These are phyloP conservation scores for Microtus oregoni DNA, from an alignment of 2,113 vertebrate genomes.

Conservation along the genomic window DNA sequence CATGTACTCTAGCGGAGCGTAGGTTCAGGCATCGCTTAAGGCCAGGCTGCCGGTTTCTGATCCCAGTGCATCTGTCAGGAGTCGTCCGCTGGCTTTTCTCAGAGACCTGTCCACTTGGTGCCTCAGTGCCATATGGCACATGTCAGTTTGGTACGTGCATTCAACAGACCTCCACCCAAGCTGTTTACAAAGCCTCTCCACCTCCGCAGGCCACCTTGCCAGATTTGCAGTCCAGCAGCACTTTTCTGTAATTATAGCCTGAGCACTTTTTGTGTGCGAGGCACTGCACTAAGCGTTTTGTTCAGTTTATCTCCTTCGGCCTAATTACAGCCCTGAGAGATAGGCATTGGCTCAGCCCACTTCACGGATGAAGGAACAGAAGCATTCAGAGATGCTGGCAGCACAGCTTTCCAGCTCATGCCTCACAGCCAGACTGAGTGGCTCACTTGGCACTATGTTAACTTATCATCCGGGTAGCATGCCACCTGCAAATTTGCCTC, in stretches of 20 bases:
- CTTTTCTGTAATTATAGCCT: slow-evolving; percentile 38
- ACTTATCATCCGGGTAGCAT: slow-evolving; percentile 16
- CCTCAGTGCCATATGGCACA: not conserved
- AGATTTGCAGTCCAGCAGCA: not conserved
- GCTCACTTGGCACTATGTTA: not conserved
- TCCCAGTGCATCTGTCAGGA: not conserved
- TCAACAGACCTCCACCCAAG: not conserved
- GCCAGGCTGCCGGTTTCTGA: not conserved
- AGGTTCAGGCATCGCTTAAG: not conserved
- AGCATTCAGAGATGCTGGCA: slow-evolving; percentile 40
- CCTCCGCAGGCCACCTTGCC: not conserved
- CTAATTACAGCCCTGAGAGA: slow-evolving; percentile 43
- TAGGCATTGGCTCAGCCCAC: slow-evolving; percentile 10
- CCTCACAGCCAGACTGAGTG: slow-evolving; percentile 24
- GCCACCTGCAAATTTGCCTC: not conserved
- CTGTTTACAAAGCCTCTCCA: slow-evolving; percentile 33
- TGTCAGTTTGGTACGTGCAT: not conserved
- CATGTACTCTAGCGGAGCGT: not conserved
- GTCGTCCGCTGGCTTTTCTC: slow-evolving; percentile 10
- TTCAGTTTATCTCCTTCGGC: not conserved
- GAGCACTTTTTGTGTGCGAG: not conserved
- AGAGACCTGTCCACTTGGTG: not conserved
- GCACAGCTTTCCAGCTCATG: slow-evolving; percentile 28
- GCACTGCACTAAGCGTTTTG: not conserved
- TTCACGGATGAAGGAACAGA: slow-evolving; percentile 49